Conservation (phyloP, 1,140 invertebrate genomes). For the Pseudomyrmex sp. region DNA sequence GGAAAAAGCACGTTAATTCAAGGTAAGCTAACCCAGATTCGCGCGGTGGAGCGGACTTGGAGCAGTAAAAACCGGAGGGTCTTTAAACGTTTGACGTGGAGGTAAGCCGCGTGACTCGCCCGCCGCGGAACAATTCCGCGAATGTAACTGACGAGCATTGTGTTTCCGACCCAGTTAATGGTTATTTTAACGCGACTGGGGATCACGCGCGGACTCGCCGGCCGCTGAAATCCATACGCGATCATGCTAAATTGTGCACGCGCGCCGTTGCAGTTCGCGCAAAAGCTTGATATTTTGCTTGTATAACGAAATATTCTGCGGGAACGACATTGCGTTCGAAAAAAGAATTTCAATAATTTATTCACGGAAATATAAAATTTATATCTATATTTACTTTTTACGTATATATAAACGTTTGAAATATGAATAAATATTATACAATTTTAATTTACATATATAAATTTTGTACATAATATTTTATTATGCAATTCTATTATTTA, state of each 20-base stretch:
- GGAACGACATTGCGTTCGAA: too few relatives aligned
- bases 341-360: too few relatives aligned
- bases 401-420: too few relatives aligned
- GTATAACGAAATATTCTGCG: background rate
- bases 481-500: too few relatives aligned
- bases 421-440: too few relatives aligned
- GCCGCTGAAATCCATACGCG: conserved; percentile 27
- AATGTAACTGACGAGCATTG: conserved; percentile 55
- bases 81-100: conserved; percentile 54
- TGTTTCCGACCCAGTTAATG: conserved; percentile 53
- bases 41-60: background rate
- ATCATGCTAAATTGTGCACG: conserved; percentile 29
- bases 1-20: conserved; percentile 27
- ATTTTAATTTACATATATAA: too few relatives aligned
- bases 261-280: background rate
- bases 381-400: too few relatives aligned
- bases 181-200: conserved; percentile 46
- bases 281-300: background rate
- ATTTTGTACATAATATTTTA: too few relatives aligned
- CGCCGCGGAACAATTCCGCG: conserved; percentile 42
- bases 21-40: conserved; percentile 40
- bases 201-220: conserved; percentile 28
- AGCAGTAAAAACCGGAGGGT: conserved; percentile 17
- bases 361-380: too few relatives aligned
- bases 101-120: conserved; percentile 36